Evolutionary conservation across 2,888 invertebrate genomes (phyloP), one percentile per base, ranked within the genome.

Genomic region (Gortyna flavago): DNA sequence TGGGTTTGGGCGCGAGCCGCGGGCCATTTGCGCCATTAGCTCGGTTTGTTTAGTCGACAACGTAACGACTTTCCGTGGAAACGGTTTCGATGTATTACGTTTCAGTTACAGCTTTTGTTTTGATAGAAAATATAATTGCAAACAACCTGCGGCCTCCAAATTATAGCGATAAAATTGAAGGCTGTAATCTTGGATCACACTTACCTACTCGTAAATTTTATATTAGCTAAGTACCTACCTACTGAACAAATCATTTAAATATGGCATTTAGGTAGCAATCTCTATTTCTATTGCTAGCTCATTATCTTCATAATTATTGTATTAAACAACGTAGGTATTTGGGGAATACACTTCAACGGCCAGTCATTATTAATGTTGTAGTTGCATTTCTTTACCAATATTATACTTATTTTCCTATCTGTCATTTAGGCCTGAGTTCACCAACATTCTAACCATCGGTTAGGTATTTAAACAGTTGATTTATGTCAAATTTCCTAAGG

Each of bases 11-110:
- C 91, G 92, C 90, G 93, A 92, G 92, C 93, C 90, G 91, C 91
- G 92, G 91, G 92, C 94, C 93, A 91, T 93, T 93, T 92, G 89
- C 91, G 93, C 94, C 93, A 96, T 96, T 96, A 96, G 91, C 93
- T 91, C 83, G 93, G 95, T 95, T 95, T 94, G 93, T 90, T 89
- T 90, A 86, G 87, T 84, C 85, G 80, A 75, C 82, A 81, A 75
- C 81, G 81, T 85, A 83, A 89, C 88, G 84, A 87, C 85, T 89
- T 83, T 83, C 76, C 85, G 73, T 77, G 79, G 80, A 81, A 88
- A 83, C 78, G 65, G 75, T 85, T 84, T 81, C 68, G 62, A 76
- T 64, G 81, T 81, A 83, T 81, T 77, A 77, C 77, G 79, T 75
- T 83, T 71, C 80, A 70, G 77, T 81, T 83, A 75, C 80, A 65